A percentile compares a stretch with the other conserved stretches of the same genome.
These are phyloP conservation scores for Zaprionus taronus DNA, from an alignment of 1,140 invertebrate species.

Conservation along the genomic window DNA sequence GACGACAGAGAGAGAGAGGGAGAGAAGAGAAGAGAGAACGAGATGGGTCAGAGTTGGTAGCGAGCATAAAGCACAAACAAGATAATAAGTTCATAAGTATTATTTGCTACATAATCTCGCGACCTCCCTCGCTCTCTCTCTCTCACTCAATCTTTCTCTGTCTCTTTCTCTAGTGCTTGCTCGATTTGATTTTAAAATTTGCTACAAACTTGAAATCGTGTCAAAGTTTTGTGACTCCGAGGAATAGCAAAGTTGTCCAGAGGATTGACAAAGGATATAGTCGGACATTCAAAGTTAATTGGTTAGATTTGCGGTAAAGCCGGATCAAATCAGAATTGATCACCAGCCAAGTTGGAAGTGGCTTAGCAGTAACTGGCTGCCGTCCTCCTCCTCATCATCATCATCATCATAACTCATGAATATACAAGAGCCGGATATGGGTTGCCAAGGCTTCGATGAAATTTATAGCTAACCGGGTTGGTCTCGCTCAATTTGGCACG, in stretches of 20 bases:
- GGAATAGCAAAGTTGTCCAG: constrained; percentile 16
- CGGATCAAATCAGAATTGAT: constrained; percentile 37
- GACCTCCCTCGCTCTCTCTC: neutral
- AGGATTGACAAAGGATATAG: constrained; percentile 57
- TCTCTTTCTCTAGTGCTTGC: constrained; percentile 14
- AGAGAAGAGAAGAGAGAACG: neutral
- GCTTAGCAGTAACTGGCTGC: constrained; percentile 23
- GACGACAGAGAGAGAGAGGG: neutral
- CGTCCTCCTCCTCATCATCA: neutral
- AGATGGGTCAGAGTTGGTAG: constrained; percentile 26
- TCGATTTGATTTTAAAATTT: constrained; percentile 75
- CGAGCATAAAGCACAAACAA: constrained; percentile 71
- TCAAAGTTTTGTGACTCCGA: constrained; percentile 63
- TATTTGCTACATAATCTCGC: constrained; percentile 76
- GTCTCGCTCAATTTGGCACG: constrained; percentile 9
- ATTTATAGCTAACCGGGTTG: neutral
- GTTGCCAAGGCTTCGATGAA: neutral
- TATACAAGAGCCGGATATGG: neutral
- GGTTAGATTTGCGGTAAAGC: constrained; percentile 56
- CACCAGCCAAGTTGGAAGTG: constrained; percentile 18
- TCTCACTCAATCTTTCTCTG: neutral
- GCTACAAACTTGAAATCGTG: constrained; percentile 58
- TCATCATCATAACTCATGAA: constrained; percentile 31
- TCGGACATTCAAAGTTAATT: constrained; percentile 63
- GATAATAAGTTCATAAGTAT: constrained; percentile 83